These are phyloP conservation scores for Psephotus haematonotus DNA, from an alignment of 2,113 vertebrate species.

Conservation along the genomic window DNA sequence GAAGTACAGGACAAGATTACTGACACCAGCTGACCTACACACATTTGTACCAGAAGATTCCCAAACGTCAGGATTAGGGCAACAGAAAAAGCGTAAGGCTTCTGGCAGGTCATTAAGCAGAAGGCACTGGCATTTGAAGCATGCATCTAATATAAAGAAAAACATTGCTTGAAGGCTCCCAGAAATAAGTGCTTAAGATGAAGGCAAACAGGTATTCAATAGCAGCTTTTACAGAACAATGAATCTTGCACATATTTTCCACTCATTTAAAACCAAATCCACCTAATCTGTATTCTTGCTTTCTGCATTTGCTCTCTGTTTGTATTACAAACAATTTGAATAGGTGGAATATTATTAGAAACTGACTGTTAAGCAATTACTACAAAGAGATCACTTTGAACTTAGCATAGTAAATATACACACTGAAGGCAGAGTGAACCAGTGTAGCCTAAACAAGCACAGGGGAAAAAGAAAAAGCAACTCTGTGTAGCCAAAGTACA, in stretches of 20 bases:
- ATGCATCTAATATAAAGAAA: neutral
- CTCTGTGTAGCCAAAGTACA: neutral
- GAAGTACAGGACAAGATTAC: neutral
- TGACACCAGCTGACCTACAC: neutral
- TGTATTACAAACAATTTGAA: neutral
- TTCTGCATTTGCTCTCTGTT: neutral
- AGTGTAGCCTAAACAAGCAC: neutral
- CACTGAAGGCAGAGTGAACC: neutral
- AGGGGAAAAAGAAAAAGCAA: neutral
- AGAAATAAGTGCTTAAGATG: neutral
- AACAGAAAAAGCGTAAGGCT: neutral
- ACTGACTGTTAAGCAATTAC: neutral
- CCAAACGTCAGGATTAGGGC: neutral
- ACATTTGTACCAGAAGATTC: neutral
- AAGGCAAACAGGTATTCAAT: neutral
- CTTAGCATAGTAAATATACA: neutral
- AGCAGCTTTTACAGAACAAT: neutral
- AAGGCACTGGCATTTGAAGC: neutral
- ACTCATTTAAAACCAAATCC: neutral
- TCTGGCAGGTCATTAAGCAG: neutral
- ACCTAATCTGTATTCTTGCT: neutral
- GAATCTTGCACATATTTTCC: neutral
- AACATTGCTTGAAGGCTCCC: neutral
- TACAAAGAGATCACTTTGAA: neutral
- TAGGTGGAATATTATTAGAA: neutral